phyloP scores from a whole-genome alignment of 2,797 vertebrate genomes.

The Holocentrus rufus region DNA sequence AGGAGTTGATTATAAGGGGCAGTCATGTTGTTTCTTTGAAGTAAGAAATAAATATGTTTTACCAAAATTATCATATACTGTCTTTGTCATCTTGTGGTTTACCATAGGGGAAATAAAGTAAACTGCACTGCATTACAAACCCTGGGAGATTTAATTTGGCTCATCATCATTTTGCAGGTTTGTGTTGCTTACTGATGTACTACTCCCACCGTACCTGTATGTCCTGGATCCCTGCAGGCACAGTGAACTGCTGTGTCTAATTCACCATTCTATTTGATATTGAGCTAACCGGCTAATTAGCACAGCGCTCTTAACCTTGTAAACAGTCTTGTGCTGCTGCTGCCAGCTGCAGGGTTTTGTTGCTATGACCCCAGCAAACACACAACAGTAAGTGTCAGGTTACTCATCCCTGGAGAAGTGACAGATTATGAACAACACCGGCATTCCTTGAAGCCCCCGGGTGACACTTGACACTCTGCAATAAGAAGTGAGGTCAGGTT shows the following conservation, averaged over 20 bases:
- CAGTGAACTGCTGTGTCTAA: slow-evolving; percentile 42
- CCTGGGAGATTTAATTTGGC: background rate
- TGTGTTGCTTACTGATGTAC: background rate
- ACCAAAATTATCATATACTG: slow-evolving; percentile 25
- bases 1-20: slow-evolving; percentile 32
- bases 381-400: slow-evolving; percentile 58
- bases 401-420: slow-evolving; percentile 46
- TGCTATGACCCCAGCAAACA: slow-evolving; percentile 64
- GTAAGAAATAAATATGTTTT: slow-evolving; percentile 74
- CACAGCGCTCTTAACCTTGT: slow-evolving; percentile 36
- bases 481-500: slow-evolving; percentile 37
- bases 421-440: slow-evolving; percentile 32
- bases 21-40: slow-evolving; percentile 64
- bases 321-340: slow-evolving; percentile 37
- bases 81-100: slow-evolving; percentile 2
- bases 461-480: slow-evolving; percentile 37
- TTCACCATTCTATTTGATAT: slow-evolving; percentile 50
- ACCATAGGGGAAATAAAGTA: background rate
- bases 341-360: slow-evolving; percentile 45
- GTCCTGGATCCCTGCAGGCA: slow-evolving; percentile 32
- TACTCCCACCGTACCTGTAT: slow-evolving; percentile 1
- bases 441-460: slow-evolving; percentile 34
- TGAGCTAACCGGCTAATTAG: slow-evolving; percentile 62
- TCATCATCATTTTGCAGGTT: background rate
- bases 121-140: background rate